Evolutionary conservation across 2,888 invertebrate genomes (phyloP).

Genomic region (Cantharis lateralis): DNA sequence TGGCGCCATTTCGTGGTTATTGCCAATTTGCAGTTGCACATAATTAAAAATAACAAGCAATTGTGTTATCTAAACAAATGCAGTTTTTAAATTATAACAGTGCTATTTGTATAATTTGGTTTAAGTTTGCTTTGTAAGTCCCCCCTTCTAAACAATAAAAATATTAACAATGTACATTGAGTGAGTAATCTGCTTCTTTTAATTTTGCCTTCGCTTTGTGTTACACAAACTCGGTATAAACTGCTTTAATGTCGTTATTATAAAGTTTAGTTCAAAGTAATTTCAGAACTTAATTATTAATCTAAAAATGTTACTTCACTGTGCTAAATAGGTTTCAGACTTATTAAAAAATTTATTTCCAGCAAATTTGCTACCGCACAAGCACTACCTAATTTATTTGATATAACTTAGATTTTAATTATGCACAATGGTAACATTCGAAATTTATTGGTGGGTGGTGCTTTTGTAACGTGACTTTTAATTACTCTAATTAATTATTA

Average conservation of each 20-base stretch:
- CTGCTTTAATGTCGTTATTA: constrained; percentile 1
- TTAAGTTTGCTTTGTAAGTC: neutral
- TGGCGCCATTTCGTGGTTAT: no score
- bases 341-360: neutral
- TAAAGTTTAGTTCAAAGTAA: neutral
- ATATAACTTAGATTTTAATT: neutral
- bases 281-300: constrained; percentile 4
- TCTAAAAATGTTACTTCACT: neutral
- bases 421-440: no score
- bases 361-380: neutral
- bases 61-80: no score
- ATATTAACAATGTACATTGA: neutral
- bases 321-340: neutral
- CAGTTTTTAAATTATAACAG: neutral
- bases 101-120: neutral
- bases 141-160: neutral
- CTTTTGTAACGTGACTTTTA: neutral
- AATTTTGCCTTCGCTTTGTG: neutral
- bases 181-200: constrained; percentile 3
- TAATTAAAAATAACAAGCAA: no score
- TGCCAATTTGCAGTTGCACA: no score
- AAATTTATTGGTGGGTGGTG: neutral
- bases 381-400: neutral
- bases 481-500: neutral
- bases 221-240: neutral